Conservation (phyloP, 2,888 invertebrate species). For the Scelioninae gen. 1 region DNA sequence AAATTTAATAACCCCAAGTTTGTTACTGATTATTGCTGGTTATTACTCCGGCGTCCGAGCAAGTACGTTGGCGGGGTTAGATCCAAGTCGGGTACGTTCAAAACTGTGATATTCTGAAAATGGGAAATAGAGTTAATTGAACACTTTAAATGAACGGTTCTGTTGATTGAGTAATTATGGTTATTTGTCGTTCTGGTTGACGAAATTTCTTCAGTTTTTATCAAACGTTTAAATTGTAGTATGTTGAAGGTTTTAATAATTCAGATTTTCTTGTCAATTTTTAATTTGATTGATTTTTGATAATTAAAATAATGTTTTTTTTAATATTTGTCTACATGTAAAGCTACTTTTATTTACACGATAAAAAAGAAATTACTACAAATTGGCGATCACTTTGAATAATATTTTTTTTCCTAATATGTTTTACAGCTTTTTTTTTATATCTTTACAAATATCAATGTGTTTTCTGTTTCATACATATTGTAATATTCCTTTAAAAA, state of each 20-base stretch:
- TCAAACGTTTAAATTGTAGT: not conserved
- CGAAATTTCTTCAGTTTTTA: conserved; percentile 10
- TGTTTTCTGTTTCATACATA: no score
- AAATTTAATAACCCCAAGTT: conserved; percentile 81
- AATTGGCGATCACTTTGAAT: no score
- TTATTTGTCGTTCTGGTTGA: conserved; percentile 33
- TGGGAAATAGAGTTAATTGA: conserved; percentile 19
- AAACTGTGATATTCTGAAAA: conserved; percentile 27
- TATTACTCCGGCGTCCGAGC: conserved; percentile 48
- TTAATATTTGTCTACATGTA: no score
- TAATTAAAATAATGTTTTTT: no score
- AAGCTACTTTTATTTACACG: no score
- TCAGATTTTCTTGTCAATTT: no score
- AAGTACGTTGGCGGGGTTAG: conserved; percentile 30
- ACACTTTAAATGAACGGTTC: conserved; percentile 34
- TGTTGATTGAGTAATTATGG: conserved; percentile 39
- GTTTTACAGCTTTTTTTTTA: no score
- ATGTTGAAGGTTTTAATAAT: not conserved
- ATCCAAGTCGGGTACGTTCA: conserved; percentile 33
- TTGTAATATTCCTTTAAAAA: no score
- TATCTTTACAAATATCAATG: no score
- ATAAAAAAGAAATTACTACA: no score
- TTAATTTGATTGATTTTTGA: no score
- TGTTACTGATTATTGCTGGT: conserved; percentile 78
- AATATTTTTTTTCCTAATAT: no score